Percentiles rank a stretch among this genome's conserved stretches.
These are phyloP conservation scores for Carlito syrichta DNA, from an alignment of 2,113 vertebrate species.

Conservation along the genomic window DNA sequence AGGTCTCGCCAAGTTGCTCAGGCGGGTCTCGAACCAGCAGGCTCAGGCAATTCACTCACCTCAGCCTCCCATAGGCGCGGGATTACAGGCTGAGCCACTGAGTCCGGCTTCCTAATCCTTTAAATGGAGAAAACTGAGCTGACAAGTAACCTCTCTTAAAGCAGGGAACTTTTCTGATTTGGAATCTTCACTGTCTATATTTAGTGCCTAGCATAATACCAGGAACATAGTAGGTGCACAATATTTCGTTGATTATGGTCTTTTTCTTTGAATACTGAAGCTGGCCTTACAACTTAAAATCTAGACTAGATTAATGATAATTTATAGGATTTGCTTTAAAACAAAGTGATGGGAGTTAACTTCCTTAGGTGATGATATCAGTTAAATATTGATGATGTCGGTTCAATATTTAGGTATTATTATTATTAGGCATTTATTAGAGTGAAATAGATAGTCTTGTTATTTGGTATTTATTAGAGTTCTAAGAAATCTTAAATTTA, in stretches of 20 bases:
- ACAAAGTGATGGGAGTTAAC: not conserved
- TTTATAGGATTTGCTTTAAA: not conserved
- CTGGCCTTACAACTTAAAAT: not conserved
- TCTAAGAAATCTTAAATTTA: not conserved
- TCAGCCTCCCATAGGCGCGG: too few species aligned
- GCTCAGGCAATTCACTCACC: too few species aligned
- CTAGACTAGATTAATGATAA: not conserved
- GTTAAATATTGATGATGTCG: not conserved
- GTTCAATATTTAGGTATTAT: not conserved
- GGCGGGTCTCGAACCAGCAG: too few species aligned
- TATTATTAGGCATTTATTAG: not conserved
- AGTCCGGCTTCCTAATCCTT: not conserved
- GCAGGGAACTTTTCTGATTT: not conserved
- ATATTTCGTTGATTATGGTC: not conserved
- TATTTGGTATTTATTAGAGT: not conserved
- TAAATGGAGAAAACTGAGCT: not conserved
- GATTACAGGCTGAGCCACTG: not conserved
- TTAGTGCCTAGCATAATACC: not conserved
- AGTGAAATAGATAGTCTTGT: not conserved
- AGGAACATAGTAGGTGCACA: not conserved
- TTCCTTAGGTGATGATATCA: not conserved
- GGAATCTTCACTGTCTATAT: not conserved
- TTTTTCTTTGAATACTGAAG: not conserved
- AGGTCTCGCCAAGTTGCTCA: too few species aligned
- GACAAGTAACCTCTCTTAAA: not conserved